These are phyloP conservation scores for Nasua narica DNA, from an alignment of 2,797 vertebrate genomes.

Conservation along the genomic window DNA sequence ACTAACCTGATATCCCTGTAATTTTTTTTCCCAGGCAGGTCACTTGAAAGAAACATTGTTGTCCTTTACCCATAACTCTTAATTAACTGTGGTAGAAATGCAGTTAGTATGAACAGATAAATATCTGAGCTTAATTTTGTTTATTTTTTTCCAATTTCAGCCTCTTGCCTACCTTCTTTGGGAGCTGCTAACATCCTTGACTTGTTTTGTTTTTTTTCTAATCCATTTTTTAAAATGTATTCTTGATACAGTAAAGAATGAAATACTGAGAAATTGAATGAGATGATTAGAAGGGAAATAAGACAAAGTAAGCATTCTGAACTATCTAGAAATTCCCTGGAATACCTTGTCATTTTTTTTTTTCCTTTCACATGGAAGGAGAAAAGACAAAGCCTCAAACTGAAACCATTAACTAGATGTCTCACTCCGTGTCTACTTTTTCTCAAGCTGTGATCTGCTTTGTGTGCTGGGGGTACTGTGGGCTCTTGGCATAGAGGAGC, in stretches of 20 bases:
- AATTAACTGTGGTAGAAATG: not conserved
- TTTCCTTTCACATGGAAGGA: not conserved
- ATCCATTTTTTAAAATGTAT: not conserved
- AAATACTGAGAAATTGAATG: not conserved
- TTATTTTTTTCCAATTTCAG: not conserved
- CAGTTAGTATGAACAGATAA: not conserved
- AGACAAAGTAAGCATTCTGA: not conserved
- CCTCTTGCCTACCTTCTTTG: not conserved
- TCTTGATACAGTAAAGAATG: not conserved
- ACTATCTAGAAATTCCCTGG: not conserved
- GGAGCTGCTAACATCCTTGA: not conserved
- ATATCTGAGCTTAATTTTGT: not conserved
- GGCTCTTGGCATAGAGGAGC: not conserved
- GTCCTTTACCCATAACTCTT: not conserved
- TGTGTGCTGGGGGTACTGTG: rapidly evolving
- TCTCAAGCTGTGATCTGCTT: not conserved
- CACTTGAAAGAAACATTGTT: not conserved
- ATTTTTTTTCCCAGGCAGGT: not conserved
- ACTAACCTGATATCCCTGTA: not conserved
- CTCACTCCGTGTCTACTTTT: not conserved
- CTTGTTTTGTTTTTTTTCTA: not conserved
- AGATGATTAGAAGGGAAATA: not conserved
- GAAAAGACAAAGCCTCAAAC: not conserved
- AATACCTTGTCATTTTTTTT: not conserved
- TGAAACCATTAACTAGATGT: not conserved